phyloP scores from a whole-genome alignment of 2,888 invertebrate genomes.

The Silvanus unidentatus region DNA sequence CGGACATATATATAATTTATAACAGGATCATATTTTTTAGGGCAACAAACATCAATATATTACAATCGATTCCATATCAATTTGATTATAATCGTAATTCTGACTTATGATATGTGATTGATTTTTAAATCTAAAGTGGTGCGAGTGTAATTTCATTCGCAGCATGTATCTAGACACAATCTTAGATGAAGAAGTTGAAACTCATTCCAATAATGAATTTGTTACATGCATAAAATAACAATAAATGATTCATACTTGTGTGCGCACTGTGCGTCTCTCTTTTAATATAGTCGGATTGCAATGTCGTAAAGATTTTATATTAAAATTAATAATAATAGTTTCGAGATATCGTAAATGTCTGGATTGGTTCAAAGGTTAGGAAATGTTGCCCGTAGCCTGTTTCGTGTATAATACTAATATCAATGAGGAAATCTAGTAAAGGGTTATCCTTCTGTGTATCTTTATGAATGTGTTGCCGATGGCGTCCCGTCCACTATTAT shows the following conservation, averaged over 20 bases:
- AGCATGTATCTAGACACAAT: conserved; percentile 29
- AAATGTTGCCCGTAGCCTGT: conserved; percentile 9
- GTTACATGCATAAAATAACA: conserved; percentile 16
- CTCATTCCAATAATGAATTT: conserved; percentile 22
- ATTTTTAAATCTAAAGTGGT: conserved; percentile 30
- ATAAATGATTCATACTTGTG: conserved; percentile 15
- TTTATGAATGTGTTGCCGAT: conserved; percentile 15
- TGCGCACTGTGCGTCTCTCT: too few relatives aligned
- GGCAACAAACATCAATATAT: conserved; percentile 7
- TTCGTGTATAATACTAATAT: conserved; percentile 23
- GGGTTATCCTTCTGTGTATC: conserved; percentile 25
- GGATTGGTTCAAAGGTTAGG: conserved; percentile 7
- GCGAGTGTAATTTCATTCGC: conserved; percentile 31
- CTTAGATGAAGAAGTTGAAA: conserved; percentile 20
- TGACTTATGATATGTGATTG: conserved; percentile 27
- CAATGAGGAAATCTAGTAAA: conserved; percentile 23
- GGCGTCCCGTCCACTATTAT: neutral
- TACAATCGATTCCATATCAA: conserved; percentile 19
- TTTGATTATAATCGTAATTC: conserved; percentile 25
- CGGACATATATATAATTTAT: too few relatives aligned
- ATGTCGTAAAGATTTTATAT: conserved; percentile 21
- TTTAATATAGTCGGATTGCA: conserved; percentile 14
- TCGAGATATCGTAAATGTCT: conserved; percentile 16
- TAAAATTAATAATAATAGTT: conserved; percentile 22
- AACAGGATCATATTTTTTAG: too few relatives aligned